A percentile compares a stretch with the other conserved stretches of the same genome.
Evolutionary conservation across 2,113 vertebrate species (phyloP).

Genomic region (Callipepla californica): DNA sequence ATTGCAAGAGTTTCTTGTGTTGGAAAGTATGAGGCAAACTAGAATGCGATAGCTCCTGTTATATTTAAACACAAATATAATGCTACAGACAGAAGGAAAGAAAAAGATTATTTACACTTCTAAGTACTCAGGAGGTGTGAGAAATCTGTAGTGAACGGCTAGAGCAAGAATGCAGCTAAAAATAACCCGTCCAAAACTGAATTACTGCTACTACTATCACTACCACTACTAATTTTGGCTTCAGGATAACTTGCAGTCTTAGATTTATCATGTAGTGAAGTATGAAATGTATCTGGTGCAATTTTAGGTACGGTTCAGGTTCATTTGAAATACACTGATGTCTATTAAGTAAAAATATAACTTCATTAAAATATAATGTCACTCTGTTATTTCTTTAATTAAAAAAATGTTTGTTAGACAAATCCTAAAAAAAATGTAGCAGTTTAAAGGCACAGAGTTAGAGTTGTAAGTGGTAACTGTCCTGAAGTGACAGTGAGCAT

Average conservation of each 20-base stretch:
- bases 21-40: conserved; percentile 58
- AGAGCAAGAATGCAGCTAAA: conserved; percentile 40
- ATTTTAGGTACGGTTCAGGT: not conserved
- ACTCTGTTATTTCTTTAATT: conserved; percentile 30
- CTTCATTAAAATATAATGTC: not conserved
- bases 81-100: not conserved
- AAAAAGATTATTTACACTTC: conserved; percentile 44
- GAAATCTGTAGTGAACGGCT: conserved; percentile 46
- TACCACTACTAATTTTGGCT: conserved; percentile 37
- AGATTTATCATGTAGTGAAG: not conserved
- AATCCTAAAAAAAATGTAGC: conserved; percentile 6
- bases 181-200: conserved; percentile 51
- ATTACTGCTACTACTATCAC: conserved; percentile 41
- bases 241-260: conserved; percentile 7
- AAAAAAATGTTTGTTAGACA: conserved; percentile 9
- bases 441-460: not conserved
- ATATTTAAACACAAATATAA: conserved; percentile 56
- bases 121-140: conserved; percentile 29
- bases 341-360: not conserved
- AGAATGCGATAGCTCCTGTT: conserved; percentile 47
- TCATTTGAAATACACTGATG: not conserved
- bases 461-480: not conserved
- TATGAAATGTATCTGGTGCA: not conserved
- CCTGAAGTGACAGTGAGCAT: not conserved
- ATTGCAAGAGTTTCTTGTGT: conserved; percentile 28